Conservation (phyloP, 2,888 invertebrate species). For the Diploptera punctata region DNA sequence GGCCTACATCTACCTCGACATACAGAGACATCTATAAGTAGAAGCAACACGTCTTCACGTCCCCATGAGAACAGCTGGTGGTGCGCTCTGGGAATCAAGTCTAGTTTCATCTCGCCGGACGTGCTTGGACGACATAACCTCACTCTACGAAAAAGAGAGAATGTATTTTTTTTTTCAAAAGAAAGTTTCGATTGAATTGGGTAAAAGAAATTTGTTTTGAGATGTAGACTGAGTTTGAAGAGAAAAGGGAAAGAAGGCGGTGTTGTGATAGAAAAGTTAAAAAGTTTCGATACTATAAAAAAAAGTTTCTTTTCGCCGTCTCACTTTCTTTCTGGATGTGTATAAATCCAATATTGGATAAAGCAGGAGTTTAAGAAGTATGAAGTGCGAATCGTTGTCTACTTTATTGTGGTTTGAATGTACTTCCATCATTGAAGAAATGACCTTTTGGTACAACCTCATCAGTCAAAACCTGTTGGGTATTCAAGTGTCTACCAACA, state of each 20-base stretch:
- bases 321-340: background rate
- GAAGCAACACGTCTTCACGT: background rate
- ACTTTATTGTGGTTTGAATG: conserved; percentile 17
- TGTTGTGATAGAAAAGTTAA: conserved; percentile 24
- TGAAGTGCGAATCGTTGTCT: conserved; percentile 16
- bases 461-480: conserved; percentile 8
- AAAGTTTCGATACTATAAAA: conserved; percentile 17
- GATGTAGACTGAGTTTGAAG: conserved; percentile 14
- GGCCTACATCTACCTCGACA: too few species aligned
- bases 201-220: conserved; percentile 19
- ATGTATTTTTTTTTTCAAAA: background rate
- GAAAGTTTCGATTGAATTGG: conserved; percentile 23
- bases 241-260: background rate
- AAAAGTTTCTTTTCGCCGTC: conserved; percentile 7
- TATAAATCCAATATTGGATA: conserved; percentile 18
- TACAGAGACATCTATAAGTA: too few species aligned
- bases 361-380: background rate
- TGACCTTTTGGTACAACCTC: background rate
- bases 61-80: background rate
- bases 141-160: background rate
- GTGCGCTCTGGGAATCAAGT: conserved; percentile 11
- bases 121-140: conserved; percentile 7
- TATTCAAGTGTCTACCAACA: background rate
- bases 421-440: background rate
- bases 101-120: background rate